Conservation (phyloP, 2,113 vertebrate genomes). For the Dipodomys ordii region DNA sequence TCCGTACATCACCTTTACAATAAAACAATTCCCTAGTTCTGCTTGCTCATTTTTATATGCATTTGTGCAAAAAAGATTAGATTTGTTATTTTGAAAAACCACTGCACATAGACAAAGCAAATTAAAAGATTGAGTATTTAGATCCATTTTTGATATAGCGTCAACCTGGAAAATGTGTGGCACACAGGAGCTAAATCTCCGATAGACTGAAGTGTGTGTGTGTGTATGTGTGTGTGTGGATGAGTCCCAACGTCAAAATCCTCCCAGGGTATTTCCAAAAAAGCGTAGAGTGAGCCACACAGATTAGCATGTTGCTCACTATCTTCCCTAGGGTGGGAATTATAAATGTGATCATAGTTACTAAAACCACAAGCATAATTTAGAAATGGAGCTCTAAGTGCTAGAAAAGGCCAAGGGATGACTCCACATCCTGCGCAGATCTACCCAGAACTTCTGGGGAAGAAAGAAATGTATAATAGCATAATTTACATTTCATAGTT, state of each 20-base stretch:
- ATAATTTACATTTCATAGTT: constrained; percentile 11
- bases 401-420: too few relatives aligned
- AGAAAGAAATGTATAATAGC: not conserved
- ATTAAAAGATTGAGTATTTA: constrained; percentile 7
- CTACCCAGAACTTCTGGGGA: too few relatives aligned
- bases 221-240: not conserved
- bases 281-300: not conserved
- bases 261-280: not conserved
- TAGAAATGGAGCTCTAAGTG: too few relatives aligned
- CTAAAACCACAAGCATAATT: too few relatives aligned
- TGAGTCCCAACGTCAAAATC: not conserved
- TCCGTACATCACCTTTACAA: too few relatives aligned
- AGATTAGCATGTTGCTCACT: not conserved
- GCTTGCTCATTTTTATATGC: not conserved
- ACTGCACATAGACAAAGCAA: not conserved
- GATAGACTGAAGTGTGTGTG: not conserved
- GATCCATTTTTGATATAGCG: not conserved
- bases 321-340: not conserved
- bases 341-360: constrained; percentile 30
- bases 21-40: not conserved
- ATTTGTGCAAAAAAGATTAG: not conserved
- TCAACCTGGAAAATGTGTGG: constrained; percentile 17
- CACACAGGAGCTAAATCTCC: not conserved
- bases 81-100: constrained; percentile 17
- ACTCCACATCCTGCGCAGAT: too few relatives aligned